phyloP scores from a whole-genome alignment of 2,113 vertebrate genomes.

The Sterrhoptilus dennistouni region DNA sequence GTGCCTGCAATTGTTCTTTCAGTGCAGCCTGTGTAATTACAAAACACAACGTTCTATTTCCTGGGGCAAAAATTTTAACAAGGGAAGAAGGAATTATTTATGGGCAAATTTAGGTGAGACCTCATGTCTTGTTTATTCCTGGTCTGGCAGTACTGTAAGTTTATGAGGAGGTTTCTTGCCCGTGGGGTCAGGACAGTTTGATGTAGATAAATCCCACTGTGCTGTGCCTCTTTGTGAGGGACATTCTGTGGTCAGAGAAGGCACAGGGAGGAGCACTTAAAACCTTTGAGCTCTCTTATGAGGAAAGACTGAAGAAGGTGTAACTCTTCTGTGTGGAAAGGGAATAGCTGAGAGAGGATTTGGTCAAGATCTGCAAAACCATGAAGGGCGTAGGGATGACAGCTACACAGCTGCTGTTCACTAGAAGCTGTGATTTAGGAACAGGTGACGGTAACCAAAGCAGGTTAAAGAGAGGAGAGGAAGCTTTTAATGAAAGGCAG shows the following conservation, averaged over 20 bases:
- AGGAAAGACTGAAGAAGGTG: not conserved
- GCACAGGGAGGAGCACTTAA: not conserved
- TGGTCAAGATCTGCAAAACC: not conserved
- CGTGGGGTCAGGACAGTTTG: accelerated
- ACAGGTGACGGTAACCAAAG: not conserved
- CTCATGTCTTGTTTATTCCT: not conserved
- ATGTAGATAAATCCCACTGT: not conserved
- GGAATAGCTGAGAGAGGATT: not conserved
- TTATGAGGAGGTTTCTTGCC: not conserved
- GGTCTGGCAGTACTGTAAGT: not conserved
- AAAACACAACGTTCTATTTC: not conserved
- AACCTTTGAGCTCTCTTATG: not conserved
- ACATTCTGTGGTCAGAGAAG: not conserved
- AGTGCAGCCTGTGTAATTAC: not conserved
- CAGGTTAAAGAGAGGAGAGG: not conserved
- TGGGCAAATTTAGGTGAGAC: not conserved
- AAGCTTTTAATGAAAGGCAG: not conserved
- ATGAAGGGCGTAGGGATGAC: accelerated
- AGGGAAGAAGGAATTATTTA: not conserved
- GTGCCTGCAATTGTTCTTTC: not conserved
- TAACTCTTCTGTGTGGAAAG: not conserved
- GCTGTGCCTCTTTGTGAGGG: not conserved
- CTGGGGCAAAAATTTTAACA: not conserved
- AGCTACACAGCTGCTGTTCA: not conserved
- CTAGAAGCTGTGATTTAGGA: not conserved